Base-by-base conservation (phyloP, 2,888 invertebrate genomes). In the Escarpia spicata region DNA sequence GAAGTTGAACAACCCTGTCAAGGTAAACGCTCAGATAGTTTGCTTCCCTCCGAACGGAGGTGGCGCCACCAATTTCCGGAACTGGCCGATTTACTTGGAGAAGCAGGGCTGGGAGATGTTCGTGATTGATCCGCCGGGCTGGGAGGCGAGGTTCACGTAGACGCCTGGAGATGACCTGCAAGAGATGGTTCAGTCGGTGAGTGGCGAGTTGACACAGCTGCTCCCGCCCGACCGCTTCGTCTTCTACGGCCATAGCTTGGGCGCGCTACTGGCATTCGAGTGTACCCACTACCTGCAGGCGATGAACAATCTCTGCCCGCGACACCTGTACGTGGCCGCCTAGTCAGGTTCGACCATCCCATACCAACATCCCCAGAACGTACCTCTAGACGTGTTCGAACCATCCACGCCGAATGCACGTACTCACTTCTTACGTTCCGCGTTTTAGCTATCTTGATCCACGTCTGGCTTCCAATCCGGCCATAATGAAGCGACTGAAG, bases 401-500 rank as follows among this genome's bases (percentile, higher is more conserved):
- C 75, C n/a, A 26, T 75, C 75, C 75, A 75, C 75, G 8, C 75
- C 75, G 2, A 75, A n/a, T 6, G 6, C 19, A 75, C 8, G 75
- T 75, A 26, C 75, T 75, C 19, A 75, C 75, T 15, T 75, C 75
- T 15, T 75, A 75, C 75, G 75, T 75, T 15, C 75, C 75, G n/a
- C 75, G 75, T 19, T 75, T 75, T n/a, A 75, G n/a, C 19, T 75
- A 75, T 26, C 75, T 75, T 26, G 75, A 75, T 6, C 75, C 75
- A n/a, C n/a, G 75, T 26, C 75, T 75, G 19, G 75, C 75, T 15
- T 75, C 75, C 75, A 75, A 75, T 26, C 75, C 75, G 0, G n/a
- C 75, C 75, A 75, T 75, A 15, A 75, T 75, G 75, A 75, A 75
- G 75, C 75, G 75, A 26, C 75, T 75, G 75, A 75, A 75, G 75